Evolutionary conservation across 2,888 invertebrate genomes (phyloP).

Genomic region (Diarsia dahlii): DNA sequence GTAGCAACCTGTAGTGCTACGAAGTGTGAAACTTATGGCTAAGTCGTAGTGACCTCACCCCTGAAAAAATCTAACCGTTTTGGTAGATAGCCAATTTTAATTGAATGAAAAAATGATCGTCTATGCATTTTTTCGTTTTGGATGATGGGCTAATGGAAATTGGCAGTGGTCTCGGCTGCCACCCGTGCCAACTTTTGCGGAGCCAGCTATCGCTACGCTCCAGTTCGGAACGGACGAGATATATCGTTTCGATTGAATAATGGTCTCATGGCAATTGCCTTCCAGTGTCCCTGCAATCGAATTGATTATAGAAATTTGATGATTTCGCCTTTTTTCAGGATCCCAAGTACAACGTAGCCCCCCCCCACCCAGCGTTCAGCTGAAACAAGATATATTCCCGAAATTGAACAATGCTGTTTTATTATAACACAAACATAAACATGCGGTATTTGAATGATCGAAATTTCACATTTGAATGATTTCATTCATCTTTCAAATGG

Average conservation of each 20-base stretch:
- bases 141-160: conserved; percentile 91
- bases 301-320: conserved; percentile 80
- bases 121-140: conserved; percentile 90
- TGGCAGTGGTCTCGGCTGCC: conserved; percentile 89
- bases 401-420: conserved; percentile 45
- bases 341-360: conserved; percentile 4
- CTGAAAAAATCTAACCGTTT: conserved; percentile 77
- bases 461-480: conserved; percentile 85
- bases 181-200: conserved; percentile 89
- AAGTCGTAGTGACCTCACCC: conserved; percentile 53
- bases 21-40: conserved; percentile 13
- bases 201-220: conserved; percentile 89
- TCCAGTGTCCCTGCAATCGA: conserved; percentile 77
- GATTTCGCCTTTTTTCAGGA: conserved; percentile 46
- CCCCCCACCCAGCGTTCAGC: not conserved
- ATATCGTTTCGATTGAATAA: conserved; percentile 90
- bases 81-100: conserved; percentile 89
- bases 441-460: conserved; percentile 73
- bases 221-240: conserved; percentile 86
- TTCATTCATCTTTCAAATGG: conserved; percentile 88
- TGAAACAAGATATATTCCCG: conserved; percentile 11
- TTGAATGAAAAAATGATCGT: conserved; percentile 91
- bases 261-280: conserved; percentile 87
- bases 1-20: conserved; percentile 24
- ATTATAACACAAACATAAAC: conserved; percentile 66